Evolutionary conservation across 2,113 vertebrate genomes (phyloP).

Genomic region (Neolamprologus ventralis): DNA sequence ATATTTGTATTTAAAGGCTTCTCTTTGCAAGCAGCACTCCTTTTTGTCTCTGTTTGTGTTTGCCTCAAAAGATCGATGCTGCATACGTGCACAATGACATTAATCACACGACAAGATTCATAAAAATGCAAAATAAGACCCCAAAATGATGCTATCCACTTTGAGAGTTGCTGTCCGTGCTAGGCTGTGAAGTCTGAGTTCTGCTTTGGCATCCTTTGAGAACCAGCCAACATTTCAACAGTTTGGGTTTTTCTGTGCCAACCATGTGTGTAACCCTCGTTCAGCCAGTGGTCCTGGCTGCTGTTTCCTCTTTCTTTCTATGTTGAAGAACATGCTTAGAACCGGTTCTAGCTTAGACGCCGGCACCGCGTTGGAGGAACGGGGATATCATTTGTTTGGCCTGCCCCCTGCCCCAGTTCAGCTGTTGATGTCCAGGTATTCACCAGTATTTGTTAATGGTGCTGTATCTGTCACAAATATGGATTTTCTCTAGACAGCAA

Average conservation of each 20-base stretch:
- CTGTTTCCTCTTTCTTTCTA: background rate
- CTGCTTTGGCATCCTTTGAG: background rate
- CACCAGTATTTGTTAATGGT: background rate
- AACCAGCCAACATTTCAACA: background rate
- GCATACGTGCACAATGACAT: background rate
- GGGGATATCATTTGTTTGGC: background rate
- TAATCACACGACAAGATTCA: background rate
- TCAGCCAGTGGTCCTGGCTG: background rate
- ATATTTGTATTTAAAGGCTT: background rate
- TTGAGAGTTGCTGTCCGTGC: background rate
- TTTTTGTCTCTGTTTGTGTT: background rate
- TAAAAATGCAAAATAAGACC: background rate
- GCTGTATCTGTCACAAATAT: background rate
- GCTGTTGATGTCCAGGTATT: background rate
- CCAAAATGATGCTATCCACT: background rate
- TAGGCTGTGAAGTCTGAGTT: background rate
- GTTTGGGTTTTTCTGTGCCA: background rate
- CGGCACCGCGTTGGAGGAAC: background rate
- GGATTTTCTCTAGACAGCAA: background rate
- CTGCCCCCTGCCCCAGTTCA: background rate
- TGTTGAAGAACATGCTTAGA: background rate
- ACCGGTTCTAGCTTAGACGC: background rate
- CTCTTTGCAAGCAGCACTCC: background rate
- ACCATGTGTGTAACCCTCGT: background rate
- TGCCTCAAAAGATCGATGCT: background rate